phyloP scores from a whole-genome alignment of 2,113 vertebrate species.

The Trachemys scripta region DNA sequence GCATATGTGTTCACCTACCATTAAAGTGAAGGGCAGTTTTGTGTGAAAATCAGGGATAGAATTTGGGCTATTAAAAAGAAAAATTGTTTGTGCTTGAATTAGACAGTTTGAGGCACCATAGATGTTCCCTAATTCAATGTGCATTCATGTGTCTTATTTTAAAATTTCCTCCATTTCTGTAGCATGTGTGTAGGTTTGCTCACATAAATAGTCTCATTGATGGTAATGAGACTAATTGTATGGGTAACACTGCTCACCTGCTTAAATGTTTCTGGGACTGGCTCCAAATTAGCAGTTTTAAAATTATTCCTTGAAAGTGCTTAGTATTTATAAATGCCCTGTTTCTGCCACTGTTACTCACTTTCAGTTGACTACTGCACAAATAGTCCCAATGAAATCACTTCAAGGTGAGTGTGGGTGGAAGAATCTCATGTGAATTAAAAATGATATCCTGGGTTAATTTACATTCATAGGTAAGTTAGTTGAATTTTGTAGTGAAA shows the following conservation, averaged over 20 bases:
- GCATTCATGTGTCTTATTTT: no score
- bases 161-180: no score
- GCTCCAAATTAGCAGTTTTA: neutral
- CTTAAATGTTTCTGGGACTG: neutral
- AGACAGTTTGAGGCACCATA: no score
- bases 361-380: neutral
- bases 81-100: no score
- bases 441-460: neutral
- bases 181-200: neutral
- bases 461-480: neutral
- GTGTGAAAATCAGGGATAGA: no score
- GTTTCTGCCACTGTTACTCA: neutral
- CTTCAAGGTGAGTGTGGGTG: neutral
- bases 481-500: neutral
- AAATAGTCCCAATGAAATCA: neutral
- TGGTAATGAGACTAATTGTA: neutral
- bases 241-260: neutral
- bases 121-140: no score
- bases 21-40: no score
- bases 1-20: no score
- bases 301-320: neutral
- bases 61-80: no score
- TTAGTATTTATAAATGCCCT: neutral
- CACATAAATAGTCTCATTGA: neutral
- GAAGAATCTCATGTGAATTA: neutral